These are phyloP conservation scores for Knipowitschia caucasica DNA, from an alignment of 2,797 vertebrate genomes.

Conservation along the genomic window DNA sequence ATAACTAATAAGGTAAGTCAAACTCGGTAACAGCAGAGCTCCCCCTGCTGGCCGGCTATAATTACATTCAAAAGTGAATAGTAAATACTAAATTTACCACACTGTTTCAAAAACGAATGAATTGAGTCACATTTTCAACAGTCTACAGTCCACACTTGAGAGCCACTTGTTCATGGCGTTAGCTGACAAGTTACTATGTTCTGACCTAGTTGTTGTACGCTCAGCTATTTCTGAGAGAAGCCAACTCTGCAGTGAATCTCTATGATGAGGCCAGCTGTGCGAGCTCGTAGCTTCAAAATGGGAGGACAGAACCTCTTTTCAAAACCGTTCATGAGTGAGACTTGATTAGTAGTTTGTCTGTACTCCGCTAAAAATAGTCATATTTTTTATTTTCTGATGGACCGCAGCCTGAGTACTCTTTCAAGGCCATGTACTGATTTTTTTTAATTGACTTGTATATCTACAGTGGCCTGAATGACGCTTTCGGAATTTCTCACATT, in stretches of 20 bases:
- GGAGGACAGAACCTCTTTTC: slow-evolving; percentile 19
- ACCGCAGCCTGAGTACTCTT: not conserved
- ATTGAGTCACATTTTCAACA: not conserved
- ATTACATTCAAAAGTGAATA: not conserved
- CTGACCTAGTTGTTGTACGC: slow-evolving; percentile 30
- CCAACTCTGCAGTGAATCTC: slow-evolving; percentile 20
- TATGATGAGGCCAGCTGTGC: slow-evolving; percentile 9
- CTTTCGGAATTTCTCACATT: too few relatives aligned
- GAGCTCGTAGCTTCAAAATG: slow-evolving; percentile 15
- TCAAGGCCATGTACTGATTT: slow-evolving; percentile 21
- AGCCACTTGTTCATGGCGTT: not conserved
- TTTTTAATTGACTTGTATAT: too few relatives aligned
- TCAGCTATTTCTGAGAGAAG: slow-evolving; percentile 18
- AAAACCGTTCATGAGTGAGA: slow-evolving; percentile 13
- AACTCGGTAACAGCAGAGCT: not conserved
- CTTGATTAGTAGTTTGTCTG: slow-evolving; percentile 33
- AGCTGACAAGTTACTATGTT: not conserved
- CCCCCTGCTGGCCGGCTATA: slow-evolving; percentile 37
- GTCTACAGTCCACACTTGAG: not conserved
- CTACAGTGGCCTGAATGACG: too few relatives aligned
- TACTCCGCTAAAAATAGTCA: slow-evolving; percentile 12
- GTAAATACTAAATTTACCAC: not conserved
- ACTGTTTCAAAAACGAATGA: not conserved
- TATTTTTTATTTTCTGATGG: slow-evolving; percentile 15
- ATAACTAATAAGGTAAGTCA: slow-evolving; percentile 88